Evolutionary conservation across 92 coral and sea anemone species (phyloP), one percentile per base, ranked within the genome.

Genomic region (Umimayanthus kanabou): DNA sequence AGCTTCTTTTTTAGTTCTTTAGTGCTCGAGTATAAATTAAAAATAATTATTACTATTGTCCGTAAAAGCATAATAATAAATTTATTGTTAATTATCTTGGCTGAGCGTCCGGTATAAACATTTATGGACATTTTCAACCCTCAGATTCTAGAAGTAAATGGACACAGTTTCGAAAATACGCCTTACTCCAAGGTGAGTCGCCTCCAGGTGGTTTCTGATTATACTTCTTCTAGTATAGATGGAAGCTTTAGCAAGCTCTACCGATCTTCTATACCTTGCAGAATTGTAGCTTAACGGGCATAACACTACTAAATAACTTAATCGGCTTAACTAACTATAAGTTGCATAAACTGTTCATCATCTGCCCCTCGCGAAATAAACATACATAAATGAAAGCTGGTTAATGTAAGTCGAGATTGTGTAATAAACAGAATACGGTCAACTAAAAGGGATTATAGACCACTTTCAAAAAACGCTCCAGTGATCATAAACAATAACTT

Each of bases 71-170:
- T 33, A 33, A 33, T 33, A 33, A 33, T 33, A 33, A 53, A 13
- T 18, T 53, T 53, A 0, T 53, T 13, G 20, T 13, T 53, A 53
- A 53, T 1, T 53, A 53, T 53, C 20, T 53, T 61, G 69, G 26
- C 6, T 20, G n/a, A 61, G 4, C 25, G 23, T 61, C 69, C 23
- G 42, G 40, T 72, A 20, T 11, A 72, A 26, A 72, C 42, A 61
- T 2, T 72, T 25, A 29, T 72, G 39, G 37, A 30, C 29, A 70
- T 47, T 20, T 70, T 66, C 45, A 15, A 16, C 67, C 37, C 42
- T 43, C 53, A 83, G 87, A 83, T 83, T 64, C 87, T 83, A 28
- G 78, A 83, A 83, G 87, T 83, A 43, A 83, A 83, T 72, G 87
- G 78, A 45, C 78, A 83, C 42, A 83, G 77, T 43, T 83, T 83